Conservation (phyloP, 2,113 vertebrate genomes). For the Taurulus bubalis region DNA sequence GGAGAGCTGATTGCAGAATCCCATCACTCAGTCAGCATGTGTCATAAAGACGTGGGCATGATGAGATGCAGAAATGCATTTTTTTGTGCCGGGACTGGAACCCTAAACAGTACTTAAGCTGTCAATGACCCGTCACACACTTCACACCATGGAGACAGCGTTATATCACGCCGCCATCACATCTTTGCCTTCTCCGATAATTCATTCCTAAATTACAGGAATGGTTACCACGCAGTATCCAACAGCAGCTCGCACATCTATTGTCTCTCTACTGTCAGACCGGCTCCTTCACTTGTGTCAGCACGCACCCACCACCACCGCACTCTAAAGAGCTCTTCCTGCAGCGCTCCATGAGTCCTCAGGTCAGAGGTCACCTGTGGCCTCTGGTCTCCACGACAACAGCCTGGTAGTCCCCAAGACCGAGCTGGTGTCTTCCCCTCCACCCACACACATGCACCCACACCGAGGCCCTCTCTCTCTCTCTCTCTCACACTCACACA, state of each 20-base stretch:
- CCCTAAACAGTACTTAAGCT: conserved; percentile 56
- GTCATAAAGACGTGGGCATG: conserved; percentile 21
- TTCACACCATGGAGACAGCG: conserved; percentile 25
- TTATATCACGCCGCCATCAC: conserved; percentile 31
- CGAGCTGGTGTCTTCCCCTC: conserved; percentile 22
- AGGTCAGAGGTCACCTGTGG: conserved; percentile 81
- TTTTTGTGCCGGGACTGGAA: conserved; percentile 43
- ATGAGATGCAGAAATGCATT: conserved; percentile 35
- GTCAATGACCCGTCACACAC: conserved; percentile 32
- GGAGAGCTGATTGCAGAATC: background rate
- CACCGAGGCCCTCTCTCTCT: too few species aligned
- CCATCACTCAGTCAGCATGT: conserved; percentile 1
- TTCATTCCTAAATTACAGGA: conserved; percentile 49
- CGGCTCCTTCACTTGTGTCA: conserved; percentile 59
- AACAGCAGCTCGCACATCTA: conserved; percentile 38
- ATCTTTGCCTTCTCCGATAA: conserved; percentile 24
- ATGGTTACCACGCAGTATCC: conserved; percentile 35
- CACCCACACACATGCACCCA: conserved; percentile 6
- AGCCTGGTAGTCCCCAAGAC: conserved; percentile 69
- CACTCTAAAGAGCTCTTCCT: conserved; percentile 55
- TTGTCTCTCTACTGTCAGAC: conserved; percentile 60
- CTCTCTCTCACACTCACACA: too few species aligned
- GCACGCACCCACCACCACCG: conserved; percentile 42
- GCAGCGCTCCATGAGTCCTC: conserved; percentile 56
- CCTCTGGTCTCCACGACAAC: conserved; percentile 84